Percentiles rank a stretch among this genome's conserved stretches.
Conservation (phyloP, 2,113 vertebrate genomes). For the Ondatra zibethicus region DNA sequence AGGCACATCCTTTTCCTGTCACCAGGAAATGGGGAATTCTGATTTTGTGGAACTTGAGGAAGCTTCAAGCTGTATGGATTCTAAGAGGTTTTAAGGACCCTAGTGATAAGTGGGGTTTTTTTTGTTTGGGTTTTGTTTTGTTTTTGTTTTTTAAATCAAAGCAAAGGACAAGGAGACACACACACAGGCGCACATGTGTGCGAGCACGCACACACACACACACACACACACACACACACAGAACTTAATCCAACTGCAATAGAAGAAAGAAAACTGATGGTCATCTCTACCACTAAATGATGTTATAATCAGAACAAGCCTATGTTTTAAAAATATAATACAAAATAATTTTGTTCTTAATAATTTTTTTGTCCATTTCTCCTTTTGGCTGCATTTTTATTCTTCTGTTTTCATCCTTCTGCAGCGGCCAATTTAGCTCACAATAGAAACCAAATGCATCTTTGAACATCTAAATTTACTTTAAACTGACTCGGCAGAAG, state of each 20-base stretch:
- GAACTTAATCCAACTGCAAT: background rate
- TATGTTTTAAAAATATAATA: background rate
- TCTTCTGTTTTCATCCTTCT: background rate
- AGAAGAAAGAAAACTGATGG: conserved; percentile 33
- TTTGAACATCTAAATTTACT: conserved; percentile 87
- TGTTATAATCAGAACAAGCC: background rate
- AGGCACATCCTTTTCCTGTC: rapidly evolving
- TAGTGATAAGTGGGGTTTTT: background rate
- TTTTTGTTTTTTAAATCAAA: background rate
- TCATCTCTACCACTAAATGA: conserved; percentile 30
- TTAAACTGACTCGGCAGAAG: conserved; percentile 81
- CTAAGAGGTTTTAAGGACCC: too few relatives aligned
- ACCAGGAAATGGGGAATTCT: background rate
- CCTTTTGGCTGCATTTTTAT: background rate
- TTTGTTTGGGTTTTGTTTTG: background rate
- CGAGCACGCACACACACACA: background rate
- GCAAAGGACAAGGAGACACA: background rate
- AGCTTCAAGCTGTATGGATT: background rate
- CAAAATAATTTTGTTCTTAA: background rate
- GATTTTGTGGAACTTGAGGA: background rate
- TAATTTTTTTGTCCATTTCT: background rate
- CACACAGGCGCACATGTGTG: background rate
- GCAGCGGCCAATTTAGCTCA: conserved; percentile 80
- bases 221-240: background rate
- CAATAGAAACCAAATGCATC: conserved; percentile 85